Evolutionary conservation across 2,888 invertebrate species (phyloP), one percentile per base, ranked within the genome.

Genomic region (Ormyrus rosae): DNA sequence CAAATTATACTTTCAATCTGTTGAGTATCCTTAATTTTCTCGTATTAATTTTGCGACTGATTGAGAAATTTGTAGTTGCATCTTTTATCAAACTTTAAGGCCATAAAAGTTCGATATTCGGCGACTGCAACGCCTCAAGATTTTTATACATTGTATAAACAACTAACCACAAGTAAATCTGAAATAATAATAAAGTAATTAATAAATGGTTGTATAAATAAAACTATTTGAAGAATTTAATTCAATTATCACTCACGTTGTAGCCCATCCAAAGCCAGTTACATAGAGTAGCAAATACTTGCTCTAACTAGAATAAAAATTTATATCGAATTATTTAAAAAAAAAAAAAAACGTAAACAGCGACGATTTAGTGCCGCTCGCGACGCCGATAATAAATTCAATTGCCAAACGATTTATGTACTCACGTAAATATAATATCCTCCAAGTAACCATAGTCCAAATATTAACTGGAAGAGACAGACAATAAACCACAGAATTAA

Each of bases 391-490:
- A 34, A 34, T 3, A 34, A 34, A 34, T 34, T 34, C 4, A 34
- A 34, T 34, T 34, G 34, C 34, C 34, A 34, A 34, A 34, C 4
- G 0, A 34, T 34, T 34, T 34, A 34, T 34, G 4, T 34, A 34
- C 95, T 95, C 91, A 97, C 97, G 91, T 97, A 97, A 87, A 97
- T 97, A 87, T 97, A 97, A 88, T 97, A 97, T 82, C 97, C 96
- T 82, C 96, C 96, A 56, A 97, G 92, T 1, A 97, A 92, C 96
- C 97, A 97, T 48, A 97, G 91, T 6, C 97, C 96, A 89, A 96
- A 97, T 3, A 94, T 88, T 7, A 96, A 91, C 89, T 97, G 96
- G 89, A 96, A 96, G 0, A 94, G 81, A 68, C 96, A 94, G 11
- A 94, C 93, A 9, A 95, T 85, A 0, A 94, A 94, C 92, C 96